phyloP scores from a whole-genome alignment of 2,888 invertebrate genomes.

The Calameuta pallipes region DNA sequence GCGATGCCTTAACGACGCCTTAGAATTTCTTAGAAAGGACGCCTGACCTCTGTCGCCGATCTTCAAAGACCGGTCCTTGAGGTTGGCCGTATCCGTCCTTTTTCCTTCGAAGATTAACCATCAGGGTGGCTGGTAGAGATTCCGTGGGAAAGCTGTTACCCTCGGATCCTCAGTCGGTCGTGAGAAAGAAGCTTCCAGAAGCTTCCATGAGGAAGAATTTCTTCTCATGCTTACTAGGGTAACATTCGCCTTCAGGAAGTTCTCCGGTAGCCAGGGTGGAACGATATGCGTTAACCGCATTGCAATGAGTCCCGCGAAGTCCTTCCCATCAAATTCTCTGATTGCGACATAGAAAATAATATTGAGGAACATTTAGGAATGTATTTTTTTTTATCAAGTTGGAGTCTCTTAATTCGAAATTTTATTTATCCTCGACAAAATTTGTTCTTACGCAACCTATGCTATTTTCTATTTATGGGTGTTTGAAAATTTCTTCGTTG shows the following conservation, averaged over 20 bases:
- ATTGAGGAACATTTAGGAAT: too few species aligned
- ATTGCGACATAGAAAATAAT: too few species aligned
- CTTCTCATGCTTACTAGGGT: conserved; percentile 61
- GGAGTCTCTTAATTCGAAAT: not conserved
- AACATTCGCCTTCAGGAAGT: conserved; percentile 56
- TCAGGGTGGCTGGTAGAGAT: conserved; percentile 21
- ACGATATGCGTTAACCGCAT: too few species aligned
- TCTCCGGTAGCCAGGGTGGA: conserved; percentile 21
- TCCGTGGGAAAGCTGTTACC: conserved; percentile 30
- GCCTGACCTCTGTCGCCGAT: too few species aligned
- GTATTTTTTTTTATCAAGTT: too few species aligned
- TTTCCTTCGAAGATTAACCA: conserved; percentile 27
- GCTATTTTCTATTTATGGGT: too few species aligned
- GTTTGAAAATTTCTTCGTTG: not conserved
- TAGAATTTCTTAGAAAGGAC: too few species aligned
- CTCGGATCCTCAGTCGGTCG: conserved; percentile 19
- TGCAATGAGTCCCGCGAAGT: too few species aligned
- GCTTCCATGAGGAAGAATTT: conserved; percentile 40
- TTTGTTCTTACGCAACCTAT: not conserved
- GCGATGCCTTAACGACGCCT: too few species aligned
- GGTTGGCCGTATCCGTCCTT: conserved; percentile 8
- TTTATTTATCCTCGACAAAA: not conserved
- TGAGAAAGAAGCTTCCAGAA: conserved; percentile 35
- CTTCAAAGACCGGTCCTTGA: too few species aligned
- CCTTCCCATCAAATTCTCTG: too few species aligned